Base-by-base conservation (phyloP, 1,140 invertebrate genomes). In the Augochlora pura region DNA sequence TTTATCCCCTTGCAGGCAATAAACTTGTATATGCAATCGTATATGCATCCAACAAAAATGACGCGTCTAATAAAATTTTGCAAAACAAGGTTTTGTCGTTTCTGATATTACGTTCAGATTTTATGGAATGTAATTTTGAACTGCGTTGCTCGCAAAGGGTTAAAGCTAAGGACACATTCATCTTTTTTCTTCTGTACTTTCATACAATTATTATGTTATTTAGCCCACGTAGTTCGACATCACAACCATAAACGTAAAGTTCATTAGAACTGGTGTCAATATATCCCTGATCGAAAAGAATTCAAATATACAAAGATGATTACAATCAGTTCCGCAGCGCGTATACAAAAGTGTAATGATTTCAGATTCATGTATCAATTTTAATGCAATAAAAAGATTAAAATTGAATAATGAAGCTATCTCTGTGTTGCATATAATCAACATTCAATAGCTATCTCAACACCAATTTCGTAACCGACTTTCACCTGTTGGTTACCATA, bases 241-340 rank as follows among this genome's bases (percentile, higher is more conserved):
- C 82, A 88, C 86, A 88, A 88, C 82, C 87, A 79, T 72, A 67
- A 87, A 87, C 74, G 21, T 84, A 82, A 84, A 81, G 49, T 76
- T 25, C 67, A 60, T 75, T 8, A 60, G 14, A 79, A 78, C 39
- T n/a, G 25, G 60, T 52, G 18, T 73, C 32, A 18, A 27, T n/a
- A 27, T n/a, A 73, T 57, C 38, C 38, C 65, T 8, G 38, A 52
- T 18, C 16, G 6, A 77, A 54, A 52, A 54, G 38, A 27, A 46
- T 4, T 63, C 67, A 82, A 72, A 77, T 39, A 14, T 60, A 49
- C 63, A 52, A 65, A 42, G 62, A 82, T 67, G 64, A 59, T 27
- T 32, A 32, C 32, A 32, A 84, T 67, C 69, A 83, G 69, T 83
- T 78, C 12, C 39, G 79, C 23, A 70, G 75, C 23, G 69, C 63